Percentiles rank a stretch among this genome's conserved stretches.
These are phyloP conservation scores for Cercocebus atys DNA, from an alignment of 2,113 vertebrate species.

Conservation along the genomic window DNA sequence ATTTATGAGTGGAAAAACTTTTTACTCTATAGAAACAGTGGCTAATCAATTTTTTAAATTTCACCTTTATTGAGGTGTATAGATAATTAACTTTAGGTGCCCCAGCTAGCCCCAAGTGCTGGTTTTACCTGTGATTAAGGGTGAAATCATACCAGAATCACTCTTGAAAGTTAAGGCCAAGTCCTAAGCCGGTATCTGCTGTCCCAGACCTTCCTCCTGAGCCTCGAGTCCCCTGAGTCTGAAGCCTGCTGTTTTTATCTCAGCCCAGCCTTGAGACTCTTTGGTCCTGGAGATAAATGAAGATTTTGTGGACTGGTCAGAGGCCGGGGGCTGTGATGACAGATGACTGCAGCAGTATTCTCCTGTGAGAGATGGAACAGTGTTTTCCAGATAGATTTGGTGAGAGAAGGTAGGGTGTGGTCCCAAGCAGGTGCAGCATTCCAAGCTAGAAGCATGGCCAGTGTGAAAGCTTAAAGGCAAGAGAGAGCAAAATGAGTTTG, in stretches of 20 bases:
- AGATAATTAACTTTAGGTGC: neutral
- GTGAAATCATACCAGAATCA: neutral
- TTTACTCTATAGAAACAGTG: neutral
- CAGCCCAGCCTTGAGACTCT: too few species aligned
- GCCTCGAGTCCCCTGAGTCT: neutral
- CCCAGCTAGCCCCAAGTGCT: neutral
- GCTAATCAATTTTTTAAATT: neutral
- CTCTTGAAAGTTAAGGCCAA: neutral
- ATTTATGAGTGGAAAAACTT: neutral
- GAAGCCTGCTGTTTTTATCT: neutral
- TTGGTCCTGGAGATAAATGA: neutral
- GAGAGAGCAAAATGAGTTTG: too few species aligned
- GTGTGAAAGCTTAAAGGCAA: neutral
- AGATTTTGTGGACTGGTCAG: neutral
- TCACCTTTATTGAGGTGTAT: neutral
- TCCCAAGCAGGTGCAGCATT: neutral
- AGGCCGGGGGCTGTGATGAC: neutral
- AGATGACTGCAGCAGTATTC: neutral
- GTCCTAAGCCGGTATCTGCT: too few species aligned
- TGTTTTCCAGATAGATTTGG: neutral
- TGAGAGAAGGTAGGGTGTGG: neutral
- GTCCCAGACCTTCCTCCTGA: too few species aligned
- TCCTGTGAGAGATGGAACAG: neutral
- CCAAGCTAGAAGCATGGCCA: accelerated
- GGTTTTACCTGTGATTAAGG: neutral